Evolutionary conservation across 2,113 vertebrate genomes (phyloP).

Genomic region (Chitala chitala): DNA sequence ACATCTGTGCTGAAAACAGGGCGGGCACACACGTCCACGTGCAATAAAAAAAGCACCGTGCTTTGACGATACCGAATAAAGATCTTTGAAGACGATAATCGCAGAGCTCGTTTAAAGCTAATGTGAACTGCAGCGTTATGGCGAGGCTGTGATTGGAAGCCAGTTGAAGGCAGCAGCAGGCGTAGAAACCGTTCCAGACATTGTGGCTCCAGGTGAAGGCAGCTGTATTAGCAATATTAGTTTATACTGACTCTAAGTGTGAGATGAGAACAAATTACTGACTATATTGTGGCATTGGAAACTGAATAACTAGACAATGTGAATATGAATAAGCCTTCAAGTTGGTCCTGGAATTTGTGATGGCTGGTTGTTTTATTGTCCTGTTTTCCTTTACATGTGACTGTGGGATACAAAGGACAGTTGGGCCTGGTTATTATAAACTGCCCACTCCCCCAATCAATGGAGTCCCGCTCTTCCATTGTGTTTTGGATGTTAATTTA

Average conservation of each 20-base stretch:
- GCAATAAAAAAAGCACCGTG: background rate
- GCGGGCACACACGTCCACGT: background rate
- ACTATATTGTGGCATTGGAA: background rate
- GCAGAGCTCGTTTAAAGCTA: background rate
- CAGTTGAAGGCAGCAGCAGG: background rate
- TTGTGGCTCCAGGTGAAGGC: background rate
- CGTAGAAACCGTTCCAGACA: background rate
- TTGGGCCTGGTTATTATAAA: too few species aligned
- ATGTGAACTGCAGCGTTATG: background rate
- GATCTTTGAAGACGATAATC: background rate
- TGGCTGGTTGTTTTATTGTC: background rate
- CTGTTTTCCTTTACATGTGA: background rate
- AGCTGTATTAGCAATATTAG: background rate
- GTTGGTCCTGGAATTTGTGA: background rate
- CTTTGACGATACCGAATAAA: background rate
- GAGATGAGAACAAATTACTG: background rate
- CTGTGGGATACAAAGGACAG: background rate
- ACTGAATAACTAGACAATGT: background rate
- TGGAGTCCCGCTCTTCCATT: background rate
- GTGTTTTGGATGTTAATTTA: background rate
- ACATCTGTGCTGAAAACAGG: background rate
- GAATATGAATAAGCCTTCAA: background rate
- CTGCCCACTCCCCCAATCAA: too few species aligned
- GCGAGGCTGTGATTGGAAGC: background rate
- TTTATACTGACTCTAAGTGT: background rate